phyloP scores from a whole-genome alignment of 2,888 invertebrate genomes.

The Melinopterus prodromus region DNA sequence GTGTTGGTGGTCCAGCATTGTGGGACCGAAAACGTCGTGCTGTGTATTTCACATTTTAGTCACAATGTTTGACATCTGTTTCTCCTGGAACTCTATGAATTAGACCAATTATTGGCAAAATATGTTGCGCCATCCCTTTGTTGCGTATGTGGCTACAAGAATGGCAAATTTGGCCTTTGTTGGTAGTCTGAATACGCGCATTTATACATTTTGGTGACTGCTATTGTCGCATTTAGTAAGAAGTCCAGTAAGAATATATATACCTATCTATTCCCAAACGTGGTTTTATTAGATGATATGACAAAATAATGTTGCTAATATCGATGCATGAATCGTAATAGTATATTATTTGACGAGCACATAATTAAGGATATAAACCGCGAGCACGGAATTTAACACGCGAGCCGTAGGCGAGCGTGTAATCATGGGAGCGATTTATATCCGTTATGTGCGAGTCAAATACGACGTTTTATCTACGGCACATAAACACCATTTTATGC shows the following conservation, averaged over 20 bases:
- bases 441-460: no score
- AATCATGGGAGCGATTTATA: no score
- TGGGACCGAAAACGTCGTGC: neutral
- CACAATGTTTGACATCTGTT: constrained; percentile 4
- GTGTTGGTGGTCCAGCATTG: neutral
- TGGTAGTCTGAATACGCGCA: neutral
- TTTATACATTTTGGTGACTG: neutral
- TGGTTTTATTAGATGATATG: no score
- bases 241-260: neutral
- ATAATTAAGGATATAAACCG: no score
- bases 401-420: no score
- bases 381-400: no score
- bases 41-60: neutral
- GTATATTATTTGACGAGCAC: no score
- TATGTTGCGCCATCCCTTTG: neutral
- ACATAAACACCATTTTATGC: no score
- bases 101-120: constrained; percentile 4
- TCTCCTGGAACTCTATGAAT: neutral
- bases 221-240: neutral
- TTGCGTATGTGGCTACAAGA: neutral
- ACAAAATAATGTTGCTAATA: no score
- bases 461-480: no score
- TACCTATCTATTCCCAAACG: no score
- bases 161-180: neutral
- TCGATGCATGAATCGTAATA: no score